Evolutionary conservation across 2,113 vertebrate species (phyloP), one percentile per base, ranked within the genome.

Genomic region (Pollimyrus isidori): DNA sequence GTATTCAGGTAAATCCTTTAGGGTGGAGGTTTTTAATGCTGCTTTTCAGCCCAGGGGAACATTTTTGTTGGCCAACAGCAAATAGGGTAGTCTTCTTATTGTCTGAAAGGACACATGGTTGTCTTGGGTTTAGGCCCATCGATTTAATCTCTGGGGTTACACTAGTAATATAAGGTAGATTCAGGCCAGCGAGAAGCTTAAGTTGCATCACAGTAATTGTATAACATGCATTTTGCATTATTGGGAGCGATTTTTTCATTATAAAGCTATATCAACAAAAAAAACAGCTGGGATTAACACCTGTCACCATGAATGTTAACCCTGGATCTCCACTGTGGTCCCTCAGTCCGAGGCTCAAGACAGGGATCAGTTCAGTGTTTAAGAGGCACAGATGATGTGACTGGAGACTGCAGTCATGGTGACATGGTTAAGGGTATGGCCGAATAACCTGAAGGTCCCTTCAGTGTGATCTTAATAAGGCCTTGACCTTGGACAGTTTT

Each of bases 1-100:
- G 98, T 99, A 50, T 96, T 96, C 93, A 96, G 95, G 96, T 97
- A 91, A 93, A 92, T 88, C 26, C 39, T 26, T 46, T 58, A 42
- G 2, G 52, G 1, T 35, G 17, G 26, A 19, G 19, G 11, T 4
- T 17, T 65, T 69, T 69, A 4, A 69, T 30, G n/a, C 1, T 30
- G 62, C 4, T 69, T 65, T 65, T 26, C 23, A 65, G 0, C 69
- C 30, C 30, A 76, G 30, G 15, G 69, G 39, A 76, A 76, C 30
- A 35, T 76, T 76, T 80, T 80, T 35, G 73, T 42, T 42, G 73
- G 73, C 73, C 73, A 42, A 42, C 17, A 42, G 30, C 35, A 80
- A 80, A 7, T 39, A 39, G 11, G 35, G 11, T 42, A 80, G 30
- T 35, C 73, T 80, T 42, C 17, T 19, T 80, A 42, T 42, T 80